Percentiles rank a stretch among this genome's conserved stretches.
phyloP scores from a whole-genome alignment of 2,888 invertebrate genomes.

The Zeuzera pyrina region DNA sequence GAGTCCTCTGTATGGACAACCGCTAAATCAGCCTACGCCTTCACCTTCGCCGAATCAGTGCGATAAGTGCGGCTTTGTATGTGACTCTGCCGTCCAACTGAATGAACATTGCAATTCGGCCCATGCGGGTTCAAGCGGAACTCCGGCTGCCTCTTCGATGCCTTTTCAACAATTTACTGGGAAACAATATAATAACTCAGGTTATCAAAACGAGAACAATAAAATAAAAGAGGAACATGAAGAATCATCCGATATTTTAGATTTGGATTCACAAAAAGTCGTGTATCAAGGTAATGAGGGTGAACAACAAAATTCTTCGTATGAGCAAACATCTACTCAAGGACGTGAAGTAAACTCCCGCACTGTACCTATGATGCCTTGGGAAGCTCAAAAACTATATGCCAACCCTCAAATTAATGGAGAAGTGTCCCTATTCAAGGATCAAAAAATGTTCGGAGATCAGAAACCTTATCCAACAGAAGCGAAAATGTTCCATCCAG shows the following conservation, averaged over 20 bases:
- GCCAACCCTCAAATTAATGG: slow-evolving; percentile 60
- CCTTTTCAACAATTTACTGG: slow-evolving; percentile 69
- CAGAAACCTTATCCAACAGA: slow-evolving; percentile 57
- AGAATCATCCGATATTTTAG: slow-evolving; percentile 85
- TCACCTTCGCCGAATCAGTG: slow-evolving; percentile 84
- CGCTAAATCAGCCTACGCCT: slow-evolving; percentile 78
- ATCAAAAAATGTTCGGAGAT: slow-evolving; percentile 65
- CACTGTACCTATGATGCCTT: slow-evolving; percentile 75
- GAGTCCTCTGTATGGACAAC: slow-evolving; percentile 72
- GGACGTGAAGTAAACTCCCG: slow-evolving; percentile 59
- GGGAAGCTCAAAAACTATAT: slow-evolving; percentile 65
- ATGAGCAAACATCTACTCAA: slow-evolving; percentile 49
- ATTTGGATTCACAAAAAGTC: slow-evolving; percentile 91
- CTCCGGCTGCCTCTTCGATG: slow-evolving; percentile 46
- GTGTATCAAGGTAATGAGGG: slow-evolving; percentile 79
- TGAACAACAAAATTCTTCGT: slow-evolving; percentile 46
- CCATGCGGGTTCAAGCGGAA: slow-evolving; percentile 69
- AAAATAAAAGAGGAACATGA: slow-evolving; percentile 78
- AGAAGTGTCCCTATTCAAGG: slow-evolving; percentile 63
- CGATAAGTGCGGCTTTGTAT: slow-evolving; percentile 88
- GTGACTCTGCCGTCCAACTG: slow-evolving; percentile 81
- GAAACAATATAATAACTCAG: slow-evolving; percentile 57
- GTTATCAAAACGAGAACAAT: slow-evolving; percentile 57
- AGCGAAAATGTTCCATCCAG: slow-evolving; percentile 61
- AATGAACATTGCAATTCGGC: slow-evolving; percentile 82